Evolutionary conservation across 1,140 invertebrate genomes (phyloP).

Genomic region (Berghia stephanieae): DNA sequence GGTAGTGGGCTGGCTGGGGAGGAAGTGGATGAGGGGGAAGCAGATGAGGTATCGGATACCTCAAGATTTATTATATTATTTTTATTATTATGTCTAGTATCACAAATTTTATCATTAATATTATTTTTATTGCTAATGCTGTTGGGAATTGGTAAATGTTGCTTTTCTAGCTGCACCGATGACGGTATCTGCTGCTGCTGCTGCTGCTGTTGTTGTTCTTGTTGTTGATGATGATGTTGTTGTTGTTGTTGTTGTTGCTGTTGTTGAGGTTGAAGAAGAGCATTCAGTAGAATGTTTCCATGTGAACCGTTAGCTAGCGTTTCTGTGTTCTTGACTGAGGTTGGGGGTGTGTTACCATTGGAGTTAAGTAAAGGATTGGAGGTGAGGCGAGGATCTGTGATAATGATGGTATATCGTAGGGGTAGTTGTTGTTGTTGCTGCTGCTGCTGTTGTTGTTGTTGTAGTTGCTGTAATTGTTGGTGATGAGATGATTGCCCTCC

Average conservation of each 20-base stretch:
- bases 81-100: too few relatives aligned
- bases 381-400: slow-evolving; percentile 25
- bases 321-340: not conserved
- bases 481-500: not conserved
- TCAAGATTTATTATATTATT: too few relatives aligned
- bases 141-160: too few relatives aligned
- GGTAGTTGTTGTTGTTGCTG: too few relatives aligned
- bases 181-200: slow-evolving; percentile 22
- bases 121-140: too few relatives aligned
- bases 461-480: too few relatives aligned
- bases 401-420: slow-evolving; percentile 29
- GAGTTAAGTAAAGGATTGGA: not conserved
- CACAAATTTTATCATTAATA: too few relatives aligned
- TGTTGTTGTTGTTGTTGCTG: slow-evolving; percentile 14
- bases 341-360: not conserved
- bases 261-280: slow-evolving; percentile 19
- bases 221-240: slow-evolving; percentile 24
- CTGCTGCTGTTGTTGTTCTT: slow-evolving; percentile 10
- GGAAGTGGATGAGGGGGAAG: too few relatives aligned
- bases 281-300: slow-evolving; percentile 18
- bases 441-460: too few relatives aligned
- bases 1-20: too few relatives aligned
- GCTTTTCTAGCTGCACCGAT: too few relatives aligned
- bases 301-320: not conserved
- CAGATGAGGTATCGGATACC: too few relatives aligned